phyloP scores from a whole-genome alignment of 2,113 vertebrate genomes.

The Seriola rivoliana region DNA sequence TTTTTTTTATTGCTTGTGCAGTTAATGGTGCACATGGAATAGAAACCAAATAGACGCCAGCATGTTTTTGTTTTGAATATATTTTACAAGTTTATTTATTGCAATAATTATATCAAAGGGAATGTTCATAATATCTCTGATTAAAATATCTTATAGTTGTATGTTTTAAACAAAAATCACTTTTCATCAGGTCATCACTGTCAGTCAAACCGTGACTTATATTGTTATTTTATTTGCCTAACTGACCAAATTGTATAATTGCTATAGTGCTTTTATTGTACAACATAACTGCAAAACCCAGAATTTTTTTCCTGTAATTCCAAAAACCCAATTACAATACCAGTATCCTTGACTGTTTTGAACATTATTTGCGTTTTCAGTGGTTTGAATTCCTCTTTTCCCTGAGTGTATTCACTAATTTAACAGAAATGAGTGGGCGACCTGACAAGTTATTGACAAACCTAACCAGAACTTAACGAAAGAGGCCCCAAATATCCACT shows the following conservation, averaged over 20 bases:
- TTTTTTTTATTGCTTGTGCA: not conserved
- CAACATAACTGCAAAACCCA: not conserved
- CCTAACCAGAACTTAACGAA: constrained; percentile 70
- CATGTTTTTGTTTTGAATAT: not conserved
- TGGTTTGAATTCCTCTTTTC: constrained; percentile 2
- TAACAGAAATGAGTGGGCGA: constrained; percentile 26
- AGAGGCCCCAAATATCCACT: constrained; percentile 69
- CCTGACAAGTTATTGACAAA: constrained; percentile 71
- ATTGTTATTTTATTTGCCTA: constrained; percentile 10
- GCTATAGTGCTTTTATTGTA: not conserved
- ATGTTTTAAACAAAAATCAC: not conserved
- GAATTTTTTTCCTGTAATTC: not conserved
- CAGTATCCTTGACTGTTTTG: not conserved
- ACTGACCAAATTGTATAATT: not conserved
- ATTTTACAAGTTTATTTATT: not conserved
- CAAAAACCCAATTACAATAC: not conserved
- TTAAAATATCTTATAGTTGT: not conserved
- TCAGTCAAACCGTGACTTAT: not conserved
- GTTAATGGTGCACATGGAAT: not conserved
- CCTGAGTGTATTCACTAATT: constrained; percentile 35
- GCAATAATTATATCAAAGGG: not conserved
- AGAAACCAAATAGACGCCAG: not conserved
- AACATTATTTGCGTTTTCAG: constrained; percentile 5
- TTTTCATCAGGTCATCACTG: constrained; percentile 5
- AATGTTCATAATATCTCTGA: not conserved